Evolutionary conservation across 2,113 vertebrate species (phyloP), one percentile per base, ranked within the genome.

Genomic region (Heteronetta atricapilla): DNA sequence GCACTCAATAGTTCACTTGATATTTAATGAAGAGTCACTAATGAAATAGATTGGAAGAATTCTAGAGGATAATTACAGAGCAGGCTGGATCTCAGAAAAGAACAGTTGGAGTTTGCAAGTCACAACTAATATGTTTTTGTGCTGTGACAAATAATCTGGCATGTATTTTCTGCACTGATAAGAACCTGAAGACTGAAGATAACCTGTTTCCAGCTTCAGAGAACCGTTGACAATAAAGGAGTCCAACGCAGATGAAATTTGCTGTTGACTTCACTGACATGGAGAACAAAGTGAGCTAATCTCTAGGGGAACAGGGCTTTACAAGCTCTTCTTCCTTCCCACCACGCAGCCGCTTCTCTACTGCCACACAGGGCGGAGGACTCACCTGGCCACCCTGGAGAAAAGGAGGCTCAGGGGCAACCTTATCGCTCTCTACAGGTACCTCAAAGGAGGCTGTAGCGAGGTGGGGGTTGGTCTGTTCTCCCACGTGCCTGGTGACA

Each of bases 21-120:
- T 94, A 93, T 84, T 80, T 88, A 90, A 86, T 76, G 95, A 76
- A 93, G 73, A 74, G 92, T 88, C 59, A 66, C 76, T 93, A 90
- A 78, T 86, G 89, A 95, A 96, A 95, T 14, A 86, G 85, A 67
- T 0, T 90, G 80, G 73, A 82, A 67, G 88, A 82, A 84, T 88
- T 76, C 58, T 88, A 63, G 44, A 93, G 64, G 60, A 70, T 78
- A 95, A 93, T 58, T 88, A 67, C 86, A 73, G 72, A 88, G 68
- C 42, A 86, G 72, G 78, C 64, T 81, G 78, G 64, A 91, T 34
- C 62, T 70, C 4, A 6, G 34, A 46, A 82, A 86, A 67, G 38
- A 90, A 74, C 58, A 75, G 48, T 12, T 19, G 14, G 58, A 94
- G 82, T 40, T 58, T 93, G 58, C 58, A 94, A 79, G 62, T 38